phyloP scores from a whole-genome alignment of 2,888 invertebrate species.

The Idaea aversata region DNA sequence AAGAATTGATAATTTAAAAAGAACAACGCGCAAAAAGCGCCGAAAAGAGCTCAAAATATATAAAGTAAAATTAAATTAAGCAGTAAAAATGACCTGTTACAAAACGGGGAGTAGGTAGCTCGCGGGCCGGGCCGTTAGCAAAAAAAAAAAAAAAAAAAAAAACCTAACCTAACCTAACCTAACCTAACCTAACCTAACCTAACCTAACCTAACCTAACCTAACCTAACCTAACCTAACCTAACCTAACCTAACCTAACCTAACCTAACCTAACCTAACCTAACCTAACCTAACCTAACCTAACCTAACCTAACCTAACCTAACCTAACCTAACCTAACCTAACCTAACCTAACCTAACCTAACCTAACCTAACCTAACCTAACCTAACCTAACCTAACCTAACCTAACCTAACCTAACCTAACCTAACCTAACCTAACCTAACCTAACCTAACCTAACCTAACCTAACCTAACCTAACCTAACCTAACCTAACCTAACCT shows the following conservation, averaged over 20 bases:
- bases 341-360: constrained; percentile 22
- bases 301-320: constrained; percentile 27
- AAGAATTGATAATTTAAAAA: no score
- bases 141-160: no score
- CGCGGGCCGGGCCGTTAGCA: no score
- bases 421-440: constrained; percentile 27
- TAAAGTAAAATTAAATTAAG: no score
- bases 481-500: constrained; percentile 19
- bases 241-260: constrained; percentile 24
- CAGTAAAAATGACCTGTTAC: no score
- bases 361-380: constrained; percentile 24
- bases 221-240: constrained; percentile 25
- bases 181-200: constrained; percentile 25
- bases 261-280: constrained; percentile 26
- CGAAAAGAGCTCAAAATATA: no score
- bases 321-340: constrained; percentile 28
- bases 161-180: constrained; percentile 25
- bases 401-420: constrained; percentile 27
- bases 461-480: constrained; percentile 27
- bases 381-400: constrained; percentile 25
- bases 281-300: constrained; percentile 27
- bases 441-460: constrained; percentile 27
- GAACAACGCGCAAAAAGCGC: constrained; percentile 14
- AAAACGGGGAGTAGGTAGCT: no score
- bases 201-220: constrained; percentile 25